phyloP scores from a whole-genome alignment of 2,113 vertebrate species.

The Zingel zingel region DNA sequence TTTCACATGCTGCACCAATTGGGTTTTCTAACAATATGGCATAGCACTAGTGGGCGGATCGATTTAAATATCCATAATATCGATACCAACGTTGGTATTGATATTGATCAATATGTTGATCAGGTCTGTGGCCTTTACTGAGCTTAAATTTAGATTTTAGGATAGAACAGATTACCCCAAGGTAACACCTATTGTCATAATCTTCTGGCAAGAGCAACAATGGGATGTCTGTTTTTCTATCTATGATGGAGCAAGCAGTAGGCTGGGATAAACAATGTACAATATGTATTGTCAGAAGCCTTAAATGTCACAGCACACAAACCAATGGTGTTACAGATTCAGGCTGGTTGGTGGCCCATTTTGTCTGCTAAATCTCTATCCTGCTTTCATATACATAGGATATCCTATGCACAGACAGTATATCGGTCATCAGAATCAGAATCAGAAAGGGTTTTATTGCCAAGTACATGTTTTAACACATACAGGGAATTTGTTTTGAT shows the following conservation, averaged over 20 bases:
- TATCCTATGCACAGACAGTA: not conserved
- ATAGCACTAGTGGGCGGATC: no score
- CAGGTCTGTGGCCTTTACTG: not conserved
- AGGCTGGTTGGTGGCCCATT: not conserved
- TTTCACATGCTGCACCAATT: no score
- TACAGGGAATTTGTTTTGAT: no score
- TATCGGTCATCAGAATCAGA: not conserved
- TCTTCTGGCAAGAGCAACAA: slow-evolving; percentile 46
- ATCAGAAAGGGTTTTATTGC: no score
- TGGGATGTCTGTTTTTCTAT: slow-evolving; percentile 35
- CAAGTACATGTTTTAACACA: no score
- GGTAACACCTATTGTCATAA: slow-evolving; percentile 48
- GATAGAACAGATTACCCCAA: slow-evolving; percentile 40
- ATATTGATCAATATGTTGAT: no score
- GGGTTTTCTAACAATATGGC: not conserved
- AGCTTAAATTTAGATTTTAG: slow-evolving; percentile 44
- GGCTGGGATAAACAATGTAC: slow-evolving; percentile 34
- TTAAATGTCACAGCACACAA: slow-evolving; percentile 58
- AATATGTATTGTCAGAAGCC: slow-evolving; percentile 39
- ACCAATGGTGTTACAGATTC: slow-evolving; percentile 35
- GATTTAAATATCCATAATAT: no score
- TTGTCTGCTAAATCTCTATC: not conserved
- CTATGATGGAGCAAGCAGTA: slow-evolving; percentile 18
- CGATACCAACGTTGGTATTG: no score
- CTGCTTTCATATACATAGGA: not conserved